Conservation (phyloP, 1,140 invertebrate species). For the Delia radicum region DNA sequence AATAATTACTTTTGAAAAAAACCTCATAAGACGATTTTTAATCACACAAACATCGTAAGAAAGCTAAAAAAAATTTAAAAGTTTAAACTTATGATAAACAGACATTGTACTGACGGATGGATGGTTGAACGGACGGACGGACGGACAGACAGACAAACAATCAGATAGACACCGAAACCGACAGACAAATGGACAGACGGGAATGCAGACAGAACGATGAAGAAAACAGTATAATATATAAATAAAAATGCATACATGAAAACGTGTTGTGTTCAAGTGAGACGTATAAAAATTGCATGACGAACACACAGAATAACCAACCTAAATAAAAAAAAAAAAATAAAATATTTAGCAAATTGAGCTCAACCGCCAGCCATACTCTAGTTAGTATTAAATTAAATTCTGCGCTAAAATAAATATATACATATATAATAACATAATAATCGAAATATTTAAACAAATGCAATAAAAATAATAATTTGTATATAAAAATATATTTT, state of each 20-base stretch:
- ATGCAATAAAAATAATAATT: neutral
- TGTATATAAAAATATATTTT: neutral
- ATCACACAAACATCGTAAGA: neutral
- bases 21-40: neutral
- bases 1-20: neutral
- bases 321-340: slow-evolving; percentile 6
- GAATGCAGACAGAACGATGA: neutral
- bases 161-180: too few species aligned
- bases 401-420: neutral
- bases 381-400: neutral
- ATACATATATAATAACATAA: neutral
- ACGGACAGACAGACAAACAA: neutral
- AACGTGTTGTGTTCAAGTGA: slow-evolving; percentile 16
- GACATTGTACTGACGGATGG: neutral
- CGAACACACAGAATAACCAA: neutral
- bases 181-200: neutral
- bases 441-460: neutral
- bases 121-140: neutral
- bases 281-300: slow-evolving; percentile 18
- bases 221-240: neutral
- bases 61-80: neutral
- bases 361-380: neutral
- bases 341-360: neutral
- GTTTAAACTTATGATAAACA: neutral
- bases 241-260: neutral